Conservation (phyloP, 1,140 invertebrate genomes). For the Drosophila pseudoananassae region DNA sequence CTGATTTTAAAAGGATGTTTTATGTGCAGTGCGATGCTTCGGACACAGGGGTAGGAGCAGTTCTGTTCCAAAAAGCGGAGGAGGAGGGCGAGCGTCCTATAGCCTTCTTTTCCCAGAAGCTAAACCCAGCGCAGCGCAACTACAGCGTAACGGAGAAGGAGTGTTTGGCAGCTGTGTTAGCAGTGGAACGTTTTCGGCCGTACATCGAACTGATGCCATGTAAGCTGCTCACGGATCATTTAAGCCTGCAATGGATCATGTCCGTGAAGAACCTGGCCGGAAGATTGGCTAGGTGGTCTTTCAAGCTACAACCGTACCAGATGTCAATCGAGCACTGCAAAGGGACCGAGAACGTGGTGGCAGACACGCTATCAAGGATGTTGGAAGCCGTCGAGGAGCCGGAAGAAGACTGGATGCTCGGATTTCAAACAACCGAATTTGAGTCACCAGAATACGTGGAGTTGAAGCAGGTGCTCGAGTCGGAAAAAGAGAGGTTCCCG, state of each 20-base stretch:
- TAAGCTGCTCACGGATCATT: slow-evolving; percentile 10
- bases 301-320: neutral
- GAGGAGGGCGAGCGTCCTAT: neutral
- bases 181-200: neutral
- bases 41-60: neutral
- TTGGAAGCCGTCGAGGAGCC: neutral
- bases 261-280: neutral
- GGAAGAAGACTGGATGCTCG: neutral
- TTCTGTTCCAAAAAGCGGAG: neutral
- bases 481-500: neutral
- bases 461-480: neutral
- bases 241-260: slow-evolving; percentile 9
- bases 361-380: neutral
- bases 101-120: slow-evolving; percentile 3
- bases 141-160: slow-evolving; percentile 14
- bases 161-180: neutral
- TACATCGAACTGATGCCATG: neutral
- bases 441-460: neutral
- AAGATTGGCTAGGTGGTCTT: neutral
- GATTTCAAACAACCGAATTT: slow-evolving; percentile 8
- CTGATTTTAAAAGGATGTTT: slow-evolving; percentile 3
- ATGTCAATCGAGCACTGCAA: neutral
- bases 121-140: no score
- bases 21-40: slow-evolving; percentile 8
- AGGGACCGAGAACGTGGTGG: slow-evolving; percentile 6